These are phyloP conservation scores for Brachionus paranguensis DNA, from an alignment of 1,140 invertebrate genomes.

Conservation along the genomic window DNA sequence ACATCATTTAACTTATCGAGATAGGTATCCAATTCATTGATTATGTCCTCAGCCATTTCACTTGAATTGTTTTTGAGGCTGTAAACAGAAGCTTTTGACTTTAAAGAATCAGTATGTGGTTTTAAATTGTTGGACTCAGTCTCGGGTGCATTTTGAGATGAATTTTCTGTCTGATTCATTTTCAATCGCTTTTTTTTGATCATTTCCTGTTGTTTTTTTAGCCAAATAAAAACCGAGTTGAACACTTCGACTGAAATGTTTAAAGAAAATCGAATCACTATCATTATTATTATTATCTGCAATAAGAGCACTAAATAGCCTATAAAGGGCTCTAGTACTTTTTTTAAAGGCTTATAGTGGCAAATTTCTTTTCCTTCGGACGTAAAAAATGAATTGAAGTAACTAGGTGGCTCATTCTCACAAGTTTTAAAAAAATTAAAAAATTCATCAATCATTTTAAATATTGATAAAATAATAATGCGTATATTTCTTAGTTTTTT, in stretches of 20 bases:
- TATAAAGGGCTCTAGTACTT: not conserved
- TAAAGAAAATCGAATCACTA: not conserved
- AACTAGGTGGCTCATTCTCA: not conserved
- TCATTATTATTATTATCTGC: not conserved
- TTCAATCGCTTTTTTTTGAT: not conserved
- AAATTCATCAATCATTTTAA: not conserved
- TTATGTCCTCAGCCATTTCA: not conserved
- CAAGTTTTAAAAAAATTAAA: not conserved
- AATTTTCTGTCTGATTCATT: not conserved
- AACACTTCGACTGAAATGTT: not conserved
- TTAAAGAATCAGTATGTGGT: not conserved
- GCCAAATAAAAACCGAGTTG: not conserved
- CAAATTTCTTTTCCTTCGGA: not conserved
- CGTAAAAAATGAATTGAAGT: not conserved
- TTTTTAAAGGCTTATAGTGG: not conserved
- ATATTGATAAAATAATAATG: not conserved
- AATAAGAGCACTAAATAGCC: not conserved
- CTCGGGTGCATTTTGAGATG: not conserved
- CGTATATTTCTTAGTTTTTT: not conserved
- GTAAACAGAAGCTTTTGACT: not conserved
- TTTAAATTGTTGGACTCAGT: not conserved
- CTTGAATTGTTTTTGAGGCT: not conserved
- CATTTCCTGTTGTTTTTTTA: not conserved
- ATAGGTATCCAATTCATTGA: not conserved
- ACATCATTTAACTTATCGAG: not conserved